Conservation (phyloP, 2,888 invertebrate species). For the Pollenia angustigena region DNA sequence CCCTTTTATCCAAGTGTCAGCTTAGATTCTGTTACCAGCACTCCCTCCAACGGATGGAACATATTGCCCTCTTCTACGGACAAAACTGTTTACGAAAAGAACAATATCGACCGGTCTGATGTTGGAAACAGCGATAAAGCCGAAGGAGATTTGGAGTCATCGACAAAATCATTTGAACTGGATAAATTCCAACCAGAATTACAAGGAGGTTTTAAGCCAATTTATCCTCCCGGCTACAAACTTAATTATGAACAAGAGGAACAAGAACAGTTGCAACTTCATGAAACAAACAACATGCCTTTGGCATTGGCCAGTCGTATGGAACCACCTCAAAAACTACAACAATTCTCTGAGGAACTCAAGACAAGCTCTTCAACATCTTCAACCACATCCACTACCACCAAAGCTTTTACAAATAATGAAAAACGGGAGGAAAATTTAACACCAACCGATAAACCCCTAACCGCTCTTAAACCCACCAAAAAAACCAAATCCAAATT, state of each 20-base stretch:
- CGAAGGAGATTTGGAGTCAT: slow-evolving; percentile 77
- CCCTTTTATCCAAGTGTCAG: slow-evolving; percentile 89
- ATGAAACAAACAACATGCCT: slow-evolving; percentile 75
- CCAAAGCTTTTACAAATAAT: slow-evolving; percentile 24
- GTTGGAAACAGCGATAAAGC: slow-evolving; percentile 61
- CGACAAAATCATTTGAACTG: slow-evolving; percentile 86
- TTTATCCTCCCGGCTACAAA: slow-evolving; percentile 85
- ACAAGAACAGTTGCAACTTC: slow-evolving; percentile 60
- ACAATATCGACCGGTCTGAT: slow-evolving; percentile 83
- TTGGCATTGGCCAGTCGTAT: slow-evolving; percentile 77
- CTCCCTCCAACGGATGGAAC: slow-evolving; percentile 87
- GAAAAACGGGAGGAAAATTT: neutral
- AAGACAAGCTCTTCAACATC: slow-evolving; percentile 51
- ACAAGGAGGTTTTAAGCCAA: slow-evolving; percentile 89
- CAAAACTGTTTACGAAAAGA: slow-evolving; percentile 79
- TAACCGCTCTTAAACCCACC: slow-evolving; percentile 72
- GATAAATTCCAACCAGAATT: slow-evolving; percentile 89
- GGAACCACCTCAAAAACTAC: slow-evolving; percentile 69
- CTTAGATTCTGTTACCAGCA: slow-evolving; percentile 85
- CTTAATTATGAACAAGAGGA: slow-evolving; percentile 76
- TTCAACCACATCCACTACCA: slow-evolving; percentile 51
- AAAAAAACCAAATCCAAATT: slow-evolving; percentile 81
- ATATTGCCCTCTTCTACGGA: slow-evolving; percentile 84
- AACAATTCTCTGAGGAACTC: slow-evolving; percentile 41
- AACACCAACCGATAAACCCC: slow-evolving; percentile 26